Evolutionary conservation across 2,888 invertebrate genomes (phyloP).

Genomic region (Pomacea canaliculata): DNA sequence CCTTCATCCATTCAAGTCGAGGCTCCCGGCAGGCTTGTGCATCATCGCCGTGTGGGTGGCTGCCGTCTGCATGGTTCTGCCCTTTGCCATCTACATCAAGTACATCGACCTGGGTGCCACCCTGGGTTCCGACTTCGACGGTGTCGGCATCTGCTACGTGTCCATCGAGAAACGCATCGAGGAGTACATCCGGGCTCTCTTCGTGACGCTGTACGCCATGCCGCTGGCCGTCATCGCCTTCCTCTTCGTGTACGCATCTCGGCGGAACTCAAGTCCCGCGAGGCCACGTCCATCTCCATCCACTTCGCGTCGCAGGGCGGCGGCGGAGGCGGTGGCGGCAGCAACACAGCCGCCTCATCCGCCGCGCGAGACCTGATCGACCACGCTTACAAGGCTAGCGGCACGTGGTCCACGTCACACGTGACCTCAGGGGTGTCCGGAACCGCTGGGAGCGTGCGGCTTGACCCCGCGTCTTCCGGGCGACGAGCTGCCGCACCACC

Average conservation of each 20-base stretch:
- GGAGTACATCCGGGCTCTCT: constrained; percentile 67
- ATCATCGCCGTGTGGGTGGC: constrained; percentile 80
- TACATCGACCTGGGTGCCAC: constrained; percentile 79
- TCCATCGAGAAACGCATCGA: constrained; percentile 57
- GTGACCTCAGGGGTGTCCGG: not conserved
- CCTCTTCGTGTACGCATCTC: constrained; percentile 78
- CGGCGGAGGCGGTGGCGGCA: constrained; percentile 1
- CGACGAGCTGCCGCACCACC: not conserved
- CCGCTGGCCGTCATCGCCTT: constrained; percentile 77
- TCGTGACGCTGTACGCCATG: constrained; percentile 72
- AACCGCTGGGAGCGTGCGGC: no score
- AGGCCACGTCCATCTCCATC: constrained; percentile 47
- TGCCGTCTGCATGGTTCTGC: constrained; percentile 79
- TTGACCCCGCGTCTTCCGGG: not conserved
- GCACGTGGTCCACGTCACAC: constrained; percentile 37
- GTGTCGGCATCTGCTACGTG: constrained; percentile 64
- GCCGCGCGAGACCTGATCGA: constrained; percentile 26
- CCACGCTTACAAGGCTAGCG: constrained; percentile 35
- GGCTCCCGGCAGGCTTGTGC: constrained; percentile 78
- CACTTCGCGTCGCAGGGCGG: constrained; percentile 40
- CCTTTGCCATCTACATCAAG: constrained; percentile 81
- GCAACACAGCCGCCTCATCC: constrained; percentile 23
- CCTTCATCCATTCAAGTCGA: constrained; percentile 76
- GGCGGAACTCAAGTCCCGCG: constrained; percentile 73
- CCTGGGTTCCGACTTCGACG: constrained; percentile 51